Evolutionary conservation across 2,113 vertebrate genomes (phyloP), one percentile per base, ranked within the genome.

Genomic region (Trematocara marginatum): DNA sequence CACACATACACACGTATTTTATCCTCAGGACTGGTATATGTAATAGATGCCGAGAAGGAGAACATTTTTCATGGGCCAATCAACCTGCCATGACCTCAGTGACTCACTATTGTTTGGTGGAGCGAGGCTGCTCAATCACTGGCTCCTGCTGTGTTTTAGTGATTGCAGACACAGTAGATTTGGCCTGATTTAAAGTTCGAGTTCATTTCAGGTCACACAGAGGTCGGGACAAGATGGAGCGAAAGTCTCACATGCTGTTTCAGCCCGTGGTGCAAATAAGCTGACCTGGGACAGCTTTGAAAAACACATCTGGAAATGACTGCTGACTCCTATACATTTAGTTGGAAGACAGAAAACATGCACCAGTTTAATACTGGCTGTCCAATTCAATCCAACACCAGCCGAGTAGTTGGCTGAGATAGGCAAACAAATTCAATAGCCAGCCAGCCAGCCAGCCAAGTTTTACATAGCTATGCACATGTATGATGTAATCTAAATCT

Each of bases 381-480:
- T 45, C 40, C 66, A 71, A 16, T 71, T 16, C 1, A 26, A 16
- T 45, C 20, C 13, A 45, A 26, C 13, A 71, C 40, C 38, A 69
- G n/a, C 20, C 3, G 12, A 13, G 20, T 71, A 15, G 38, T 15
- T 42, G 38, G 34, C 18, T 66, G 34, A 38, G 10, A 38, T 20
- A 38, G 34, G 38, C 7, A 42, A 69, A 23, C 35, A 40, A 35
- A 64, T 64, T 64, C 59, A 0, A 0, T 64, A 64, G 35, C 7
- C 26, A 59, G 0, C 26, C 56, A 59, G 0, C 26, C 56, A 49
- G 1, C 51, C 51, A 57, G 13, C 56, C 34, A 38, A 38, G 61
- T 66, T 38, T 66, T 20, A 66, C 61, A 66, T 38, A 38, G 61
- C 34, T 66, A 40, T 11, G 16, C 59, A 64, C 59, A 64, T 38